These are phyloP conservation scores for Coptotermes formosanus DNA, from an alignment of 1,140 invertebrate genomes.

Conservation along the genomic window DNA sequence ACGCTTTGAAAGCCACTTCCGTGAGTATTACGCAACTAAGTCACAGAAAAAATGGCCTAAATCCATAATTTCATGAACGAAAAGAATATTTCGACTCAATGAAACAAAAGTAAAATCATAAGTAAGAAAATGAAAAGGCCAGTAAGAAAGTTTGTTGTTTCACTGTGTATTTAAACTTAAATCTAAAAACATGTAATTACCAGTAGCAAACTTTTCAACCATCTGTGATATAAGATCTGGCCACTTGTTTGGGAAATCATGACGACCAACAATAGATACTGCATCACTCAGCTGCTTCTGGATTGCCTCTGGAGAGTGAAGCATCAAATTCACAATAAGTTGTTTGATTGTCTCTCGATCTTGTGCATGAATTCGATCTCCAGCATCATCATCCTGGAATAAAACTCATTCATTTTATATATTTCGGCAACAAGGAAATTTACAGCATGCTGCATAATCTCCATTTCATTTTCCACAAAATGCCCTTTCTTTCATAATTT, in stretches of 20 bases:
- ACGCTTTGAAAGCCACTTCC: too few species aligned
- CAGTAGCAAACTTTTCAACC: conserved; percentile 86
- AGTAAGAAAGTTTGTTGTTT: too few species aligned
- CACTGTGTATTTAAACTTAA: conserved; percentile 2
- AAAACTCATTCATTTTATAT: neutral
- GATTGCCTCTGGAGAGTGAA: conserved; percentile 83
- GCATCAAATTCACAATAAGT: conserved; percentile 88
- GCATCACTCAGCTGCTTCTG: conserved; percentile 96
- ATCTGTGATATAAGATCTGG: conserved; percentile 84
- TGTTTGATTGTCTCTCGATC: conserved; percentile 81
- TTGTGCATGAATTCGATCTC: conserved; percentile 75
- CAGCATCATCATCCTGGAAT: conserved; percentile 71
- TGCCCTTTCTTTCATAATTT: too few species aligned
- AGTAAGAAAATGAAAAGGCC: too few species aligned
- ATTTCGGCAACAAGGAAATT: too few species aligned
- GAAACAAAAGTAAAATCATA: too few species aligned
- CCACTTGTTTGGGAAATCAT: conserved; percentile 95
- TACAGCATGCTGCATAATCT: too few species aligned
- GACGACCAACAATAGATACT: conserved; percentile 89
- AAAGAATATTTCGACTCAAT: too few species aligned
- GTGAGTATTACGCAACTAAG: too few species aligned
- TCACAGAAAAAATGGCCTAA: too few species aligned
- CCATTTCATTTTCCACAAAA: too few species aligned
- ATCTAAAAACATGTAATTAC: conserved; percentile 41
- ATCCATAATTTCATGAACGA: too few species aligned